Evolutionary conservation across 2,888 invertebrate genomes (phyloP), one percentile per base, ranked within the genome.

Genomic region (Ennomos quercinarius): DNA sequence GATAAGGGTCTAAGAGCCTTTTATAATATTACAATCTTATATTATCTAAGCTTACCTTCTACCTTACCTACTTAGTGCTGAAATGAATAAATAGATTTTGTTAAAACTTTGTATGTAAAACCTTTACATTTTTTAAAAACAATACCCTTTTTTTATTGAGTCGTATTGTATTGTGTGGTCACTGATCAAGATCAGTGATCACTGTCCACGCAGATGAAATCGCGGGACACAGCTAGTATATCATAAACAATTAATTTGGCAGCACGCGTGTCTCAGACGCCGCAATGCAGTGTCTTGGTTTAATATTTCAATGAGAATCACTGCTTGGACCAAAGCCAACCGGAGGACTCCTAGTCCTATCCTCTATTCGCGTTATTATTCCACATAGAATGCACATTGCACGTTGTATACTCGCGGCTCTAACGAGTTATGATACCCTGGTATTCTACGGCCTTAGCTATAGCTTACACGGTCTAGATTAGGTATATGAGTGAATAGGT

Each of bases 291-390:
- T 84, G 86, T 87, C 90, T 91, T 89, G 88, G 90, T 83, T 88
- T 89, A 89, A 91, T 91, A 91, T 90, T 92, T 91, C 92, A 91
- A 91, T 92, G 86, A 87, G 81, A 80, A 90, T 85, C 81, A 84
- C 79, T 78, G 74, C 76, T 90, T 91, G 91, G 91, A 89, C 69
- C 80, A 47, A 41, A 68, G 91, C 91, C 91, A 92, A 87, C 84
- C 65, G 61, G 65, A 76, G 72, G 61, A 61, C 45, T 61, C 71
- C 50, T 61, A 67, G 53, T 61, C 71, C 49, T 61, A 67, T 53
- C 58, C 68, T 68, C 67, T 67, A 74, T 70, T 72, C 72, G 69
- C 69, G 67, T 68, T 72, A 72, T 66, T 74, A 76, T 76, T 69
- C 62, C 65, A 61, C 63, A 59, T 66, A 68, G 66, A 64, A 64